Conservation (phyloP, 2,797 vertebrate genomes). For the Megaceryle alcyon region DNA sequence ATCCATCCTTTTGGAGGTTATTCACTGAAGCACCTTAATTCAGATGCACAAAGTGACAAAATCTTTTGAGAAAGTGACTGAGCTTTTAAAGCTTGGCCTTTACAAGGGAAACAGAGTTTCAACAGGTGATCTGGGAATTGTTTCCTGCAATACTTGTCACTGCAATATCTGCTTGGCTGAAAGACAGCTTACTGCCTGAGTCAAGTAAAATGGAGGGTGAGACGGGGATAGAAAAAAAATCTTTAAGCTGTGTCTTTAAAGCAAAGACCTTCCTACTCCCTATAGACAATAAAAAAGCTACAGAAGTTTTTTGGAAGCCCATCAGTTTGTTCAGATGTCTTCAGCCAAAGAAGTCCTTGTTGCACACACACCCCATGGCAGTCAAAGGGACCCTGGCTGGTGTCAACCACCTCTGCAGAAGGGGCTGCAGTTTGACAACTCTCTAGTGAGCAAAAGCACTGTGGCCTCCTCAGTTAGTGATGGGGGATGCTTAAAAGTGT, state of each 20-base stretch:
- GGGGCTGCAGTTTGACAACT: background rate
- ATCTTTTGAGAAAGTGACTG: background rate
- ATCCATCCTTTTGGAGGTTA: background rate
- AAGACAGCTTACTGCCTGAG: background rate
- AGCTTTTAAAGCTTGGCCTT: background rate
- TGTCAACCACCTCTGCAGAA: background rate
- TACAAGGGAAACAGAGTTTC: background rate
- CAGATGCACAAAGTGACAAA: background rate
- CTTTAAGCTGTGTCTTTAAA: background rate
- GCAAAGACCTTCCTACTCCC: background rate
- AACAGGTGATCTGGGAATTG: background rate
- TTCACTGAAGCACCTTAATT: background rate
- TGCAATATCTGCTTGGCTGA: background rate
- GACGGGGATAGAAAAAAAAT: background rate
- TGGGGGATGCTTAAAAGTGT: background rate
- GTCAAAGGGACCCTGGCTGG: background rate
- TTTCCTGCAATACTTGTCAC: background rate
- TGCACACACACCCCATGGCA: background rate
- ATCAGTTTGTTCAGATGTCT: rapidly evolving
- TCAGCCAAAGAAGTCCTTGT: background rate
- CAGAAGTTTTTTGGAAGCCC: background rate
- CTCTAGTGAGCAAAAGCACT: background rate
- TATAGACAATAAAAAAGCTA: background rate
- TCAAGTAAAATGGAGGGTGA: background rate
- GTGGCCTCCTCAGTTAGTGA: background rate